Conservation (phyloP, 2,797 vertebrate genomes). For the Labroides dimidiatus region DNA sequence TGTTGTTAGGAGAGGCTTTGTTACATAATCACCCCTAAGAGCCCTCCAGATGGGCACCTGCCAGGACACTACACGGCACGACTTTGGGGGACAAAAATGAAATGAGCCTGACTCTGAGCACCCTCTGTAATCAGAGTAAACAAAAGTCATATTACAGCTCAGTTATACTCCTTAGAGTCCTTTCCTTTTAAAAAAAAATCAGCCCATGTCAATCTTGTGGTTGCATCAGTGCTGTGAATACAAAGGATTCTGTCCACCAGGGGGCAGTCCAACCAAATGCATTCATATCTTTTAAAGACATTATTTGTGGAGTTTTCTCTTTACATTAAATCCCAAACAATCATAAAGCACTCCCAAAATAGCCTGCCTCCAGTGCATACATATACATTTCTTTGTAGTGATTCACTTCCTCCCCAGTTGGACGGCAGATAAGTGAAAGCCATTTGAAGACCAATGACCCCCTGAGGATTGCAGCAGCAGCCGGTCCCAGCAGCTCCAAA, state of each 20-base stretch:
- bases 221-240: neutral
- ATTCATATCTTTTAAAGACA: neutral
- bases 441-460: constrained; percentile 72
- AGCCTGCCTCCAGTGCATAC: constrained; percentile 45
- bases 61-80: constrained; percentile 18
- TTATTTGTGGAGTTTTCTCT: constrained; percentile 13
- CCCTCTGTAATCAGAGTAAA: neutral
- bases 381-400: constrained; percentile 53
- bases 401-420: constrained; percentile 56
- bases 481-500: constrained; percentile 64
- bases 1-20: constrained; percentile 54
- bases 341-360: constrained; percentile 48
- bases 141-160: neutral
- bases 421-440: constrained; percentile 66
- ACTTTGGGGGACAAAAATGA: constrained; percentile 13
- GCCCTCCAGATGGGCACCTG: constrained; percentile 52
- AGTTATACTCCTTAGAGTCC: constrained; percentile 1
- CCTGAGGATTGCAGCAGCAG: constrained; percentile 54
- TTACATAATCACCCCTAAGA: constrained; percentile 54
- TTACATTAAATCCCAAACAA: constrained; percentile 35
- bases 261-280: constrained; percentile 54
- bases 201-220: constrained; percentile 7
- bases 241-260: constrained; percentile 57
- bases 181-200: constrained; percentile 10
- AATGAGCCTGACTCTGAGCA: neutral